Base-by-base conservation (phyloP, 2,113 vertebrate species). In the Podarcis cretensis region DNA sequence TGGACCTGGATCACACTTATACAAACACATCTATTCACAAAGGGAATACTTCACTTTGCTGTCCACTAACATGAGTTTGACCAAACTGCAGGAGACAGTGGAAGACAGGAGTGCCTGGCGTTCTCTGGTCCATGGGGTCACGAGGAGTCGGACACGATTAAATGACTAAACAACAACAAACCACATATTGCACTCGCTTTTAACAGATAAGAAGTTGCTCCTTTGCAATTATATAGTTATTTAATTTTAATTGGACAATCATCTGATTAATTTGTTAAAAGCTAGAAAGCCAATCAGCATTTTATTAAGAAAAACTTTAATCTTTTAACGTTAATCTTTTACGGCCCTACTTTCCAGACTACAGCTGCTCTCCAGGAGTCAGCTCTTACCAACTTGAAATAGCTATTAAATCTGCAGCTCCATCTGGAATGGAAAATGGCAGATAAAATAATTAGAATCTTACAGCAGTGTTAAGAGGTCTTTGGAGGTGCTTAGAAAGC, bases 401-500 rank as follows among this genome's bases (percentile, higher is more conserved):
- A 91, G 63, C 6, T 90, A 54, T 69, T 91, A 85, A 88, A 90
- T 69, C 71, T 87, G 27, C 80, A 85, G 27, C 13, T 90, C 79
- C 87, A 83, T 82, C 79, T 75, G 78, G 91, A 92, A 85, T 48
- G n/a, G 84, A 90, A 83, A 88, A 92, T 82, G 0, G 59, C 86
- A 84, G 81, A 90, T 85, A 81, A 75, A 25, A 0, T 75, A 91
- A 65, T 80, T 73, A 74, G 6, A 20, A 76, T 89, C 83, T 71
- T 82, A 80, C 40, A 83, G 68, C 2, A 27, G 40, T 63, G 2
- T 75, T 86, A 85, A 14, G 68, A 87, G 90, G 89, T 92, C 87
- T 94, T 48, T 84, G 73, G 90, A 74, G 25, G 82, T 59, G 81
- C 57, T 75, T 65, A 87, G 83, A 89, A 94, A 94, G 87, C 3